Percentiles rank a stretch among this genome's conserved stretches.
phyloP scores from a whole-genome alignment of 2,113 vertebrate species.

The Microcebus griseorufus region DNA sequence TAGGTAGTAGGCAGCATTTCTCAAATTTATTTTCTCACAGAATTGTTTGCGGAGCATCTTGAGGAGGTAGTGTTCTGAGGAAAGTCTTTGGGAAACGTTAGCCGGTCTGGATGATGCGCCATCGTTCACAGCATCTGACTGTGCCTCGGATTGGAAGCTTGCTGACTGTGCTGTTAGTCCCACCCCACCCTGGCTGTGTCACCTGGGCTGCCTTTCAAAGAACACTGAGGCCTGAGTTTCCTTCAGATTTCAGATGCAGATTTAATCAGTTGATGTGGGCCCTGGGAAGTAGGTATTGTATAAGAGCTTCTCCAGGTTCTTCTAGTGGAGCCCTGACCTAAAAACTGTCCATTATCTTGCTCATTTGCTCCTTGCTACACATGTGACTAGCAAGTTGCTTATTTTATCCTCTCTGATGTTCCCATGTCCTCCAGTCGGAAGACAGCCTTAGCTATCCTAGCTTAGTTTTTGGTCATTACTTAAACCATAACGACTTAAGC shows the following conservation, averaged over 20 bases:
- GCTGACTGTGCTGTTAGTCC: background rate
- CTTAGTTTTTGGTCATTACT: background rate
- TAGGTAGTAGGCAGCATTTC: background rate
- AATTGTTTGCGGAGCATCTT: background rate
- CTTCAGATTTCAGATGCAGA: background rate
- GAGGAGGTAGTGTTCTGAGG: background rate
- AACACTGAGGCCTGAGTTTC: background rate
- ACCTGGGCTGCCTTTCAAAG: background rate
- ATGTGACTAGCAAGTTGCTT: background rate
- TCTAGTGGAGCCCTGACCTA: background rate
- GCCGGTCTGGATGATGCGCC: background rate
- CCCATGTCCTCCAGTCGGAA: background rate
- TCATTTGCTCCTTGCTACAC: background rate
- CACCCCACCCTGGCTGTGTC: background rate
- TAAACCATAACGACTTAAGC: background rate
- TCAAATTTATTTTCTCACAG: background rate
- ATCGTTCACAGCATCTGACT: background rate
- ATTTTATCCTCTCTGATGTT: background rate
- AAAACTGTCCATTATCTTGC: background rate
- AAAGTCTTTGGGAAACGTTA: background rate
- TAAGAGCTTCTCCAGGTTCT: background rate
- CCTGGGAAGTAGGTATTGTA: rapidly evolving
- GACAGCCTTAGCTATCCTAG: background rate
- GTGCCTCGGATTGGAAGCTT: rapidly evolving
- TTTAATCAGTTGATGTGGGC: background rate